A percentile compares a stretch with the other conserved stretches of the same genome.
These are phyloP conservation scores for Heliconius nattereri DNA, from an alignment of 1,140 invertebrate genomes.

Conservation along the genomic window DNA sequence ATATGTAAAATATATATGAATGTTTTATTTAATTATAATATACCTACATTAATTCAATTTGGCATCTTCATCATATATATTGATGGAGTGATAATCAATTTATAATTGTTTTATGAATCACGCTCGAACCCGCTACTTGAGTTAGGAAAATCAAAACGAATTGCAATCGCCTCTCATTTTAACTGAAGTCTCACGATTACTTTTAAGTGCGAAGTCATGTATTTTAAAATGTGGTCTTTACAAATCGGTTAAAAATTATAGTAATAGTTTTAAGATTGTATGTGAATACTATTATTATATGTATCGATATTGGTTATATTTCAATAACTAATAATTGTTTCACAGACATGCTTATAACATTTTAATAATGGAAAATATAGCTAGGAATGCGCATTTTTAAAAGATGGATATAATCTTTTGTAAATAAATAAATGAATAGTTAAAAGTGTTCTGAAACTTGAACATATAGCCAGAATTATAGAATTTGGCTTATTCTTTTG, in stretches of 20 bases:
- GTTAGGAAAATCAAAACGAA: conserved; percentile 24
- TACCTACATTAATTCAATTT: background rate
- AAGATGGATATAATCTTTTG: no score
- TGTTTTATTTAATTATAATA: no score
- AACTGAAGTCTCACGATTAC: background rate
- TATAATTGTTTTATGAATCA: conserved; percentile 40
- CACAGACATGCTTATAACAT: no score
- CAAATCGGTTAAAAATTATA: background rate
- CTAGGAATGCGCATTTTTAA: no score
- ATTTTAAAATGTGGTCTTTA: no score
- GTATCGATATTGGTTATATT: no score
- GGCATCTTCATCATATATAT: conserved; percentile 26
- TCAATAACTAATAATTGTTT: no score
- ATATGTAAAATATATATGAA: no score
- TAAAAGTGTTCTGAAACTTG: no score
- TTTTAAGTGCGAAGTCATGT: background rate
- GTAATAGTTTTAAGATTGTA: background rate
- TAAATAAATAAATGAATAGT: no score
- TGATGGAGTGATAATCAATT: conserved; percentile 39
- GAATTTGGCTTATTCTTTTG: background rate
- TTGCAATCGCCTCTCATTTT: conserved; percentile 5
- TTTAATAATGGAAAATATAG: no score
- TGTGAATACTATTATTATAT: no score
- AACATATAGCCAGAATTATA: background rate
- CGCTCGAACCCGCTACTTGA: conserved; percentile 26